These are phyloP conservation scores for Geopemphigus sp. DNA, from an alignment of 1,140 invertebrate species.

Conservation along the genomic window DNA sequence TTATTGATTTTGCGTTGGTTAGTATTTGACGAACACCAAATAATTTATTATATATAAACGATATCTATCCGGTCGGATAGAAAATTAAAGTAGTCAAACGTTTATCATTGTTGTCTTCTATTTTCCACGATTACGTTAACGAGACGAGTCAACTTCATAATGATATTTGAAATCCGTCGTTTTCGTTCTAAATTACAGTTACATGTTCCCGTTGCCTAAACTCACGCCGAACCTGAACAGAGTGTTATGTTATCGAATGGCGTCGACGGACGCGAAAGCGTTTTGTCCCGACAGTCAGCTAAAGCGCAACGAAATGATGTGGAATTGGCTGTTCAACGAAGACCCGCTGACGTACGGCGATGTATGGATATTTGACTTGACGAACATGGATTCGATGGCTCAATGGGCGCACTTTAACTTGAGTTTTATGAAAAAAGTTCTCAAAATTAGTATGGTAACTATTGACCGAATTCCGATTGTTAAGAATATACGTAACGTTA, in stretches of 20 bases:
- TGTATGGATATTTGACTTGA: constrained; percentile 32
- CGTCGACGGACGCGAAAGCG: background rate
- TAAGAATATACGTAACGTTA: background rate
- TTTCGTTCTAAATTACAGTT: background rate
- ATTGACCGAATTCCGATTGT: background rate
- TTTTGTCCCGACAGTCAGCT: background rate
- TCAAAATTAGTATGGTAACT: constrained; percentile 42
- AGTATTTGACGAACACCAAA: no score
- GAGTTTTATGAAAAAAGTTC: constrained; percentile 38
- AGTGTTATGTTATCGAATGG: constrained; percentile 30
- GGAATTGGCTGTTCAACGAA: constrained; percentile 28
- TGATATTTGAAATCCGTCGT: background rate
- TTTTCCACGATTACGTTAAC: no score
- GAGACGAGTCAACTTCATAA: no score
- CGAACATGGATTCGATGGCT: constrained; percentile 10
- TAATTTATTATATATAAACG: no score
- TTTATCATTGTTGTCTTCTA: no score
- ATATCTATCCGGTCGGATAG: no score
- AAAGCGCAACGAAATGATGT: constrained; percentile 41
- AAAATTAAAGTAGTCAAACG: no score
- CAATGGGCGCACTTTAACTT: constrained; percentile 18
- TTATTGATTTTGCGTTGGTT: no score
- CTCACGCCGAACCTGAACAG: background rate
- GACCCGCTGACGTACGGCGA: background rate
- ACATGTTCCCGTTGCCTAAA: constrained; percentile 39